Evolutionary conservation across 1,140 invertebrate species (phyloP).

Genomic region (Tribolium madens): DNA sequence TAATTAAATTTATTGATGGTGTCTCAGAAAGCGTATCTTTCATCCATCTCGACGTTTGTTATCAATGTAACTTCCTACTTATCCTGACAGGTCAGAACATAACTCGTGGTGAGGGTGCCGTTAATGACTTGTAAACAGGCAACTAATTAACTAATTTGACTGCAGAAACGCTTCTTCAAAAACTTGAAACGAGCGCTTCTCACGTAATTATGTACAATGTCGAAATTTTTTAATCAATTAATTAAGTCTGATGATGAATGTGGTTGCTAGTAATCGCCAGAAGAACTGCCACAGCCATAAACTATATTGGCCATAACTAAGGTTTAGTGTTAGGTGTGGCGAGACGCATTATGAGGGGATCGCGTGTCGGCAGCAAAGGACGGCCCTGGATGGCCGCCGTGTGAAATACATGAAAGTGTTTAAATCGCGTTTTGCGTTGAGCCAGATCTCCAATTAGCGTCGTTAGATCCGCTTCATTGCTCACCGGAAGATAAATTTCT

Average conservation of each 20-base stretch:
- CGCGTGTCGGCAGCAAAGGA: slow-evolving; percentile 31
- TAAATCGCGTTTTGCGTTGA: slow-evolving; percentile 34
- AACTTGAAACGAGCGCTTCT: slow-evolving; percentile 8
- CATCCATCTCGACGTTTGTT: slow-evolving; percentile 39
- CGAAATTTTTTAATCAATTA: slow-evolving; percentile 25
- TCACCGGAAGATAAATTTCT: slow-evolving; percentile 34
- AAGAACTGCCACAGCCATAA: slow-evolving; percentile 46
- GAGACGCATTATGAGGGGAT: slow-evolving; percentile 45
- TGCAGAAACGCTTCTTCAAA: slow-evolving; percentile 33
- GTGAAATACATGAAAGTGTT: slow-evolving; percentile 31
- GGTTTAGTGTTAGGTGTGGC: slow-evolving; percentile 46
- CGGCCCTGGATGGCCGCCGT: slow-evolving; percentile 14
- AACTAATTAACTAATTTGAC: slow-evolving; percentile 55
- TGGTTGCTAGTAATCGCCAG: slow-evolving; percentile 23
- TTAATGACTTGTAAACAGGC: slow-evolving; percentile 52
- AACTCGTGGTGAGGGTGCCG: slow-evolving; percentile 48
- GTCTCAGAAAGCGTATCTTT: slow-evolving; percentile 19
- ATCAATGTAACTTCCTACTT: slow-evolving; percentile 48
- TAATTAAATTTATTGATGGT: slow-evolving; percentile 33
- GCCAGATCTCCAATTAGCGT: slow-evolving; percentile 20
- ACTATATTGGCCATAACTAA: slow-evolving; percentile 49
- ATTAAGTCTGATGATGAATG: slow-evolving; percentile 25
- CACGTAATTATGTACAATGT: slow-evolving; percentile 1
- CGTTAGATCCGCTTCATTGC: slow-evolving; percentile 33
- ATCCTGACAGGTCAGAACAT: slow-evolving; percentile 43